Evolutionary conservation across 2,113 vertebrate species (phyloP), one percentile per base, ranked within the genome.

Genomic region (Corynorhinus townsendii): DNA sequence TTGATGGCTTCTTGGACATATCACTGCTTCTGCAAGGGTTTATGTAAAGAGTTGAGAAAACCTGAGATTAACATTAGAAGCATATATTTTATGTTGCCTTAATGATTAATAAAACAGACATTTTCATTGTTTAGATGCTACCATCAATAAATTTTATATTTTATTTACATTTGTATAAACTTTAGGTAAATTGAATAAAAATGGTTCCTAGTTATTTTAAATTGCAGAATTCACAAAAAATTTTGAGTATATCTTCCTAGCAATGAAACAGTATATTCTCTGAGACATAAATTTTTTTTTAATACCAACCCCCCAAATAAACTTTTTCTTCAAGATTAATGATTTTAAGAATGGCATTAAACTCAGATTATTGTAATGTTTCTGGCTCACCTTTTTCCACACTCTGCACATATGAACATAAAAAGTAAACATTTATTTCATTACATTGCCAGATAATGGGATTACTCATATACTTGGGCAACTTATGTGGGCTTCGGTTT

Each of bases 291-390:
- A n/a, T n/a, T 93, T 93, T 90, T 90, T 94, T 90, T 92, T 11
- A 88, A 83, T 82, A 88, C 35, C 38, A 80, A 16, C 11, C 64
- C 26, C n/a, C 69, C 19, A 88, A 90, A 73, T 66, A 90, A 79
- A 52, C 30, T n/a, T 40, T 86, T 93, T 92, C 71, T 90, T 95
- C 12, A 52, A 89, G 88, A 95, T 92, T 92, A 95, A 69, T 95
- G 75, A 43, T 79, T 38, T 91, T 93, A 82, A 92, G 40, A 89
- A 91, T 77, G 59, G 40, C 86, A 64, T 94, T 95, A 95, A 84
- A 95, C 84, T 96, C 83, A 95, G 69, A 83, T 79, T 56, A 89
- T 83, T 86, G 38, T 96, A 96, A 77, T 91, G 66, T 89, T 93
- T 83, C 47, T 95, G 45, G 30, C 43, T 93, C 33, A 75, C 40